Base-by-base conservation (phyloP, 2,888 invertebrate species). In the Anthophora plumipes region DNA sequence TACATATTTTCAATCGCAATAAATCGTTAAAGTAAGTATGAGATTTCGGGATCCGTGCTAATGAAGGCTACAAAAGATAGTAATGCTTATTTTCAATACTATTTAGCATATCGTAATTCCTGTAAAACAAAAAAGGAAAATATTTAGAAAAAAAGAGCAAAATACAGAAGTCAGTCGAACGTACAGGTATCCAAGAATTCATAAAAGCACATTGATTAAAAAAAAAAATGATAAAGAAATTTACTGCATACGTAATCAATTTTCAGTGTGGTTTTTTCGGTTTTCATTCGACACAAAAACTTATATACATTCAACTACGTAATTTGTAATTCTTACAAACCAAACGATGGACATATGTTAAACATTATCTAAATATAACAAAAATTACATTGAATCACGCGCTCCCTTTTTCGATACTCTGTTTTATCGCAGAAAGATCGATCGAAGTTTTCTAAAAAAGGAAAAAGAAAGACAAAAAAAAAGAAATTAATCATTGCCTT, bases 401-500 rank as follows among this genome's bases (percentile, higher is more conserved):
- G 71, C 41, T n/a, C n/a, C n/a, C 41, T 22, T 63, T 77, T 72
- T 50, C 71, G 71, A 25, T 52, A 64, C 57, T 68, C 43, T 46
- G 31, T 43, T 78, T 73, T 20, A 64, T 7, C 12, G 46, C 39
- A 41, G 52, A 59, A 41, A 57, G 25, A 25, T 77, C 59, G 46
- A 48, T 61, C n/a, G 43, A 68, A n/a, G n/a, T 74, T 80, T 79
- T 79, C 66, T 79, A 80, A 70, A 71, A 63, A 66, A 43, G 8
- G 11, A 25, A 52, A 55, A 46, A 8, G n/a, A 7, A 46, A 64
- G 11, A 7, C 25, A 12, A 37, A n/a, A 12, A 52, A 63, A 11
- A 41, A 52, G 66, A 74, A 25, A 68, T 82, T 80, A 67, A 71
- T 68, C 76, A 76, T 80, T 78, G 81, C 80, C 81, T 81, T 84